A percentile compares a stretch with the other conserved stretches of the same genome.
These are phyloP conservation scores for Alectoris magna DNA, from an alignment of 2,797 vertebrate species.

Conservation along the genomic window DNA sequence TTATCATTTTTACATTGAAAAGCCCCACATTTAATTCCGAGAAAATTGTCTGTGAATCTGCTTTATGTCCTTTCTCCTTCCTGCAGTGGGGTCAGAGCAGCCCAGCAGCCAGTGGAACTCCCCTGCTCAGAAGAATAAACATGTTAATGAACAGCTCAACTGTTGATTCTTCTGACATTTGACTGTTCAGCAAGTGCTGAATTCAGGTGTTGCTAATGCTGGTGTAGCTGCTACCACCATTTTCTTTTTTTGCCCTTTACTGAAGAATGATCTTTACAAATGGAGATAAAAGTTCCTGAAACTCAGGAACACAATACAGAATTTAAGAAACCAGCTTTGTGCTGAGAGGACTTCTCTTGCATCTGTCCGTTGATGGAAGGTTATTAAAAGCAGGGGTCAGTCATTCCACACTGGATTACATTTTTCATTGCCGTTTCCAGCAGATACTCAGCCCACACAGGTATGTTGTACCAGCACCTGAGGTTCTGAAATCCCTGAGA, in stretches of 20 bases:
- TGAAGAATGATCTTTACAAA: not conserved
- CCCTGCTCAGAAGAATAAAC: slow-evolving; percentile 1
- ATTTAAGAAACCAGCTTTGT: not conserved
- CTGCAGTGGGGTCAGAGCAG: not conserved
- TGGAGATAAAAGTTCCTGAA: not conserved
- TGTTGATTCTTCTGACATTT: not conserved
- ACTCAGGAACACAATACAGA: not conserved
- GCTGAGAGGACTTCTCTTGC: not conserved
- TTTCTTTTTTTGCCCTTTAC: not conserved
- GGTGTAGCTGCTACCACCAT: not conserved
- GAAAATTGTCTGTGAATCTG: not conserved
- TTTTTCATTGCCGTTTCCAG: not conserved
- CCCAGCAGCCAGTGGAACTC: not conserved
- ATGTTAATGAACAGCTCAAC: slow-evolving; percentile 5
- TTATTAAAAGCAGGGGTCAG: not conserved
- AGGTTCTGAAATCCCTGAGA: not conserved
- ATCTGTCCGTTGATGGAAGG: not conserved
- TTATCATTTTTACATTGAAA: not conserved
- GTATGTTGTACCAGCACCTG: not conserved
- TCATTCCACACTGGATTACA: not conserved
- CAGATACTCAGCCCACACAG: not conserved
- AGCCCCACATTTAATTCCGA: not conserved
- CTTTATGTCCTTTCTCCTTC: not conserved
- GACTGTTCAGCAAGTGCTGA: not conserved
- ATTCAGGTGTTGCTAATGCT: not conserved